phyloP scores from a whole-genome alignment of 2,113 vertebrate genomes.

The Nesoenas mayeri region DNA sequence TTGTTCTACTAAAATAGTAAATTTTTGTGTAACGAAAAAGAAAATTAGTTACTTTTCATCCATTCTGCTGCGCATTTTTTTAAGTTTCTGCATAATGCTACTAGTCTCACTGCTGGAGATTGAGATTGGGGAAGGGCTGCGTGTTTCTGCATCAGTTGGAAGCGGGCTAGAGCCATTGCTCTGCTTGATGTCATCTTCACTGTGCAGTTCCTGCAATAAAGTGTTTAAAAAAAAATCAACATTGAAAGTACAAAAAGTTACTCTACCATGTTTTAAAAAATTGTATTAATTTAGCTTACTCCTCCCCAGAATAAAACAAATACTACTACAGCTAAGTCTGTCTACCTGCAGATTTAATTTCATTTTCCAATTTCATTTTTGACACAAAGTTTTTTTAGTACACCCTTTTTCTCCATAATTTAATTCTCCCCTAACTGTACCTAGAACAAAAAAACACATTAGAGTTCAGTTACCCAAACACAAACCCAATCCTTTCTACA shows the following conservation, averaged over 20 bases:
- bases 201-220: constrained; percentile 79
- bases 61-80: constrained; percentile 96
- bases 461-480: not conserved
- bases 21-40: not conserved
- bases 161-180: constrained; percentile 71
- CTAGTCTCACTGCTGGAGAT: constrained; percentile 96
- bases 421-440: not conserved
- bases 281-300: not conserved
- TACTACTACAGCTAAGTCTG: not conserved
- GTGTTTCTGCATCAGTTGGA: constrained; percentile 80
- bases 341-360: not conserved
- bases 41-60: constrained; percentile 91
- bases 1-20: not conserved
- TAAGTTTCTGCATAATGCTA: constrained; percentile 98
- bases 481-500: not conserved
- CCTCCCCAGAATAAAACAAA: not conserved
- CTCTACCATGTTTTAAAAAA: not conserved
- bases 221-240: not conserved
- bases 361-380: not conserved
- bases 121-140: constrained; percentile 89
- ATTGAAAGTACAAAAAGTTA: not conserved
- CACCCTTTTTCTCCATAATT: not conserved
- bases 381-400: not conserved
- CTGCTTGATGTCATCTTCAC: constrained; percentile 75
- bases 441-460: not conserved